Conservation (phyloP, 2,797 vertebrate species). For the Squalus acanthias region DNA sequence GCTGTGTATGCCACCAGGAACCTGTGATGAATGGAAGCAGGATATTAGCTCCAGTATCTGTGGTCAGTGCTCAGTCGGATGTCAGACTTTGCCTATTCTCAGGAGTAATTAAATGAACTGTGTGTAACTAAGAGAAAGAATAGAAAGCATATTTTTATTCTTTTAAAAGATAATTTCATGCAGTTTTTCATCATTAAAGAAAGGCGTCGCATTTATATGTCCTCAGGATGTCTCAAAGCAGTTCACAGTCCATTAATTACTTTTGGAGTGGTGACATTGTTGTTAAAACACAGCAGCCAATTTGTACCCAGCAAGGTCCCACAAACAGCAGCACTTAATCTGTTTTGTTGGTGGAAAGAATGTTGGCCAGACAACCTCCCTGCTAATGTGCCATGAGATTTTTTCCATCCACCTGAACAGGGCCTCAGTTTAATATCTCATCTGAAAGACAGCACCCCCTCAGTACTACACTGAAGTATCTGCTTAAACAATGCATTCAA, state of each 20-base stretch:
- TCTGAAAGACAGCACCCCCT: background rate
- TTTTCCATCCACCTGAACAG: background rate
- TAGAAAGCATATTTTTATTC: background rate
- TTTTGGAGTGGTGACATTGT: background rate
- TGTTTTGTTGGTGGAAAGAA: background rate
- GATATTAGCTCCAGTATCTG: constrained; percentile 44
- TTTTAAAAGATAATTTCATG: background rate
- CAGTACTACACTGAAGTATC: background rate
- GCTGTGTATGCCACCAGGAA: constrained; percentile 49
- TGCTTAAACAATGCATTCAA: background rate
- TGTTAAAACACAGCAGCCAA: constrained; percentile 23
- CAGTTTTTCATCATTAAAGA: background rate
- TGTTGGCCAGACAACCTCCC: background rate
- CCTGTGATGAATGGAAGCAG: constrained; percentile 48
- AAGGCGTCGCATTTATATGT: background rate
- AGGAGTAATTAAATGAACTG: background rate
- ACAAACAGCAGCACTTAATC: background rate
- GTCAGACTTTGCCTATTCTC: constrained; percentile 40
- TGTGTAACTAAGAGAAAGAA: background rate
- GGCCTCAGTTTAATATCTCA: background rate
- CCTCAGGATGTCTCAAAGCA: background rate
- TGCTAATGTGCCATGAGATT: background rate
- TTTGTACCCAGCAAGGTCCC: background rate
- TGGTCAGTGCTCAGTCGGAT: constrained; percentile 46
- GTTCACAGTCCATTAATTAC: background rate